Conservation (phyloP, 1,140 invertebrate genomes). For the Hydropsyche tenuis region DNA sequence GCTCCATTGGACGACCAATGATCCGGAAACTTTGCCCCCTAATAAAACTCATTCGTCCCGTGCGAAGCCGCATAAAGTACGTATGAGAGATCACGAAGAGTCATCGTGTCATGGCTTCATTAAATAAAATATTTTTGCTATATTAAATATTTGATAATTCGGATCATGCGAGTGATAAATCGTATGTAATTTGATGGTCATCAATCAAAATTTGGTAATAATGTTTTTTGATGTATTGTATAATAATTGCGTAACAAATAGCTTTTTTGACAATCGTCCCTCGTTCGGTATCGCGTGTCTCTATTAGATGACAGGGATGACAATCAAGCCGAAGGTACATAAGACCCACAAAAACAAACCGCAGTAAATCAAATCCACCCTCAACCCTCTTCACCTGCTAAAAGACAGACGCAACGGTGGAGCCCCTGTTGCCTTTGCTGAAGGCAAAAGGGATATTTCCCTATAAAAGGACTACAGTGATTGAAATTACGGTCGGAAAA, state of each 20-base stretch:
- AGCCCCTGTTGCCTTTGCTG: too few species aligned
- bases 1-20: conserved; percentile 44
- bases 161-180: too few species aligned
- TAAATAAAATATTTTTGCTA: too few species aligned
- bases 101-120: too few species aligned
- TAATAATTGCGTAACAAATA: conserved; percentile 1
- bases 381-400: conserved; percentile 27
- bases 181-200: too few species aligned
- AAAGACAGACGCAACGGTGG: conserved; percentile 5
- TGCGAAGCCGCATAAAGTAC: conserved; percentile 22
- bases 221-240: background rate
- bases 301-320: background rate
- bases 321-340: conserved; percentile 4
- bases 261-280: background rate
- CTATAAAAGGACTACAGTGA: background rate
- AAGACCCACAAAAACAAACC: conserved; percentile 18
- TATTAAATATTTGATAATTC: too few species aligned
- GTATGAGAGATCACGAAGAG: background rate
- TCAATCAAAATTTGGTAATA: too few species aligned
- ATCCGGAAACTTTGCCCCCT: conserved; percentile 40
- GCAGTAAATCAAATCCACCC: conserved; percentile 24
- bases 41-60: conserved; percentile 44
- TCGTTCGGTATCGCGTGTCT: background rate
- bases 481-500: conserved; percentile 1
- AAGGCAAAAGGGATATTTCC: too few species aligned